Conservation (phyloP, 2,888 invertebrate species). For the Halictus quadricinctus region DNA sequence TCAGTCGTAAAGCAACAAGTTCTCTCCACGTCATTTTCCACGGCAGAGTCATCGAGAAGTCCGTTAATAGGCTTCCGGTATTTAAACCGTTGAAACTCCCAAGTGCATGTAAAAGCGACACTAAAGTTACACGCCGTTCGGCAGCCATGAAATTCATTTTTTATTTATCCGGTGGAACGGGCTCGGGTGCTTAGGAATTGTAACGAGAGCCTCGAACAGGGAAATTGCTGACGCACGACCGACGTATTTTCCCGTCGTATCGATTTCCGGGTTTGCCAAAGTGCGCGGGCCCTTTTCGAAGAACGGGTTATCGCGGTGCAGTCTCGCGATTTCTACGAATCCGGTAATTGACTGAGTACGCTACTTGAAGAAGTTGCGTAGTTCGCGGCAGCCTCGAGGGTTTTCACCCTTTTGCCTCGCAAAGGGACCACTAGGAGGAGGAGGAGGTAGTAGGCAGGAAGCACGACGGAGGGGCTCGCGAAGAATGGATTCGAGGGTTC, state of each 20-base stretch:
- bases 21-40: neutral
- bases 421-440: constrained; percentile 30
- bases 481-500: constrained; percentile 61
- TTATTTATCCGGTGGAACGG: neutral
- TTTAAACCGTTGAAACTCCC: neutral
- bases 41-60: neutral
- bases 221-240: neutral
- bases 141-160: neutral
- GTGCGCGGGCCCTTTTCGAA: neutral
- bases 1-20: neutral
- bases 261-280: neutral
- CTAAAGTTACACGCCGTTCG: neutral
- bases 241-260: neutral
- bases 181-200: neutral
- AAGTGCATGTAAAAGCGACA: neutral
- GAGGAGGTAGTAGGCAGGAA: constrained; percentile 6
- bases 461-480: constrained; percentile 44
- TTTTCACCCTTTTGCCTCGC: constrained; percentile 59
- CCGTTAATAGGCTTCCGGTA: neutral
- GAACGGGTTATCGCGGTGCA: constrained; percentile 16
- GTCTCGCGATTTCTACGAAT: constrained; percentile 41
- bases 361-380: constrained; percentile 53
- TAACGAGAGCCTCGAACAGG: neutral
- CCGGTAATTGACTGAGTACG: constrained; percentile 62
- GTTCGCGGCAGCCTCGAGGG: constrained; percentile 53